These are phyloP conservation scores for Madoqua kirkii DNA, from an alignment of 2,113 vertebrate species.

Conservation along the genomic window DNA sequence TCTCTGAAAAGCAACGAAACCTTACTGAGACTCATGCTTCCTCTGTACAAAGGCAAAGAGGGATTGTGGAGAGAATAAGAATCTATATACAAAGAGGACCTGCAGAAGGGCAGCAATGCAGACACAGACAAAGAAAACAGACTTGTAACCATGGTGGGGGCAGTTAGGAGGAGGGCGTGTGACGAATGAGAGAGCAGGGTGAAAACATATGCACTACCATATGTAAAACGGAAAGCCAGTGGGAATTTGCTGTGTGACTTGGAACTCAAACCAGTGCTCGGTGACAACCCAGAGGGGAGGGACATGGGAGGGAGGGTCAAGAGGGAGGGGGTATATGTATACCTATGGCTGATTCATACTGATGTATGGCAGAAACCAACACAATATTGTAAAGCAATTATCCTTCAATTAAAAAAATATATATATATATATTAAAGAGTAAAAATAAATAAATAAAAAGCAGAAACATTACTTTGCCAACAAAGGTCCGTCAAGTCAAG, in stretches of 20 bases:
- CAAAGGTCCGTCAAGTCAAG: neutral
- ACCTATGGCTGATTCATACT: neutral
- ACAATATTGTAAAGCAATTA: neutral
- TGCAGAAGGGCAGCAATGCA: neutral
- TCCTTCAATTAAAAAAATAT: neutral
- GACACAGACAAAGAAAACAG: neutral
- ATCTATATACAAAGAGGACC: neutral
- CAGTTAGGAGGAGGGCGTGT: neutral
- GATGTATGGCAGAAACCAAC: neutral
- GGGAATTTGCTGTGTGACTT: neutral
- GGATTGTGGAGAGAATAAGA: neutral
- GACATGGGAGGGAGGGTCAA: neutral
- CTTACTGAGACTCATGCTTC: neutral
- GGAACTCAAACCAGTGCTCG: neutral
- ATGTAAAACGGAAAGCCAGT: neutral
- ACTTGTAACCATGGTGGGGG: fast-evolving
- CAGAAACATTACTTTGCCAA: neutral
- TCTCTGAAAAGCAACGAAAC: neutral
- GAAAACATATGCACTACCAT: neutral
- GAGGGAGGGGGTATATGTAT: neutral
- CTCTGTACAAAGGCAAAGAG: neutral
- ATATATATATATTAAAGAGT: neutral
- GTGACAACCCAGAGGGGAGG: neutral
- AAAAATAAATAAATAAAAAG: too few species aligned
- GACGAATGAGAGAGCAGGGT: neutral